These are phyloP conservation scores for Tychaedon coryphoeus DNA, from an alignment of 2,113 vertebrate genomes.

Conservation along the genomic window DNA sequence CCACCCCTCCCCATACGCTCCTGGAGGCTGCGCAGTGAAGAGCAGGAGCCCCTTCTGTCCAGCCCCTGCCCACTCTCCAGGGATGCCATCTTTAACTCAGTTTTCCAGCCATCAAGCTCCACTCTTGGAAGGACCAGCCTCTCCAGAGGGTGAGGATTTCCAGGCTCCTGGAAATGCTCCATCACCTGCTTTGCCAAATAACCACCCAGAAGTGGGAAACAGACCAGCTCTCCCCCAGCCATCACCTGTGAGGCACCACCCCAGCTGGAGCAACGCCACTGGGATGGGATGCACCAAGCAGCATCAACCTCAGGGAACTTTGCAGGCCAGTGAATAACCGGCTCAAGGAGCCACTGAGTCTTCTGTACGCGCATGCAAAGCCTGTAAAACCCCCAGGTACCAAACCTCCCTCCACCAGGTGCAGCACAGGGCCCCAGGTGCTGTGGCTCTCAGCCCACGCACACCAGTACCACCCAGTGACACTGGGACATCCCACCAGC, in stretches of 20 bases:
- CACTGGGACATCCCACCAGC: not conserved
- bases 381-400: fast-evolving
- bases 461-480: not conserved
- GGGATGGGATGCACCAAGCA: not conserved
- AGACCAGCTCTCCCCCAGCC: fast-evolving
- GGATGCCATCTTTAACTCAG: not conserved
- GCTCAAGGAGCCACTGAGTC: not conserved
- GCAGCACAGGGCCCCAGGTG: not conserved
- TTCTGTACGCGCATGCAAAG: fast-evolving
- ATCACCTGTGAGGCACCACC: not conserved
- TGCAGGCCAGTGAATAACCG: not conserved
- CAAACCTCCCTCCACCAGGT: fast-evolving
- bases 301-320: fast-evolving
- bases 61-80: not conserved
- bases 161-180: not conserved
- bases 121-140: not conserved
- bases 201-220: fast-evolving
- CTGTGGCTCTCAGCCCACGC: not conserved
- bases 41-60: not conserved
- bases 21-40: fast-evolving
- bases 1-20: fast-evolving
- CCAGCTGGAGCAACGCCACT: fast-evolving
- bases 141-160: not conserved
- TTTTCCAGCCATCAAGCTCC: not conserved
- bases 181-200: not conserved